Percentiles rank a stretch among this genome's conserved stretches.
phyloP scores from a whole-genome alignment of 2,797 vertebrate genomes.

The Manis pentadactyla region DNA sequence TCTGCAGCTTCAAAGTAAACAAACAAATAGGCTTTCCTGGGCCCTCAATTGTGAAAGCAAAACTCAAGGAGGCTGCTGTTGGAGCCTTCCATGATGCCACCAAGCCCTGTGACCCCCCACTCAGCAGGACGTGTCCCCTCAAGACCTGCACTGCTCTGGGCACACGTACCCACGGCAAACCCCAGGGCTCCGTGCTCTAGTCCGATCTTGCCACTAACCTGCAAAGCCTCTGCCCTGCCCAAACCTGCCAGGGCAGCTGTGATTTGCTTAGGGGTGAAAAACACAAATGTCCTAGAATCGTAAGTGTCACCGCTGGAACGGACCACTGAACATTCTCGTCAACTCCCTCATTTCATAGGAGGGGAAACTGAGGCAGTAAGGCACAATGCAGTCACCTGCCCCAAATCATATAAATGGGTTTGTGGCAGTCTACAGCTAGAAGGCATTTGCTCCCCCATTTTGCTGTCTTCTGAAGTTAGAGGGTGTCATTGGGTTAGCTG shows the following conservation, averaged over 20 bases:
- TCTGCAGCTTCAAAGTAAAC: not conserved
- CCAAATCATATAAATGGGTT: fast-evolving
- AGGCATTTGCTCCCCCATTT: not conserved
- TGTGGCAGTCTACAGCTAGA: not conserved
- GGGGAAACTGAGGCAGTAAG: not conserved
- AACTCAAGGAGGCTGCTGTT: not conserved
- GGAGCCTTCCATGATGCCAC: not conserved
- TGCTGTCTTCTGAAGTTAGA: not conserved
- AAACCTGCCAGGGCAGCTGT: not conserved
- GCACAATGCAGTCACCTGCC: not conserved
- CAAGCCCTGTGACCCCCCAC: not conserved
- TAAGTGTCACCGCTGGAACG: not conserved
- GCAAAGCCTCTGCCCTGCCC: not conserved
- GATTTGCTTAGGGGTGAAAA: not conserved
- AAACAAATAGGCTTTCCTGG: not conserved
- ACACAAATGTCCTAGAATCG: not conserved
- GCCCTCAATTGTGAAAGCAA: not conserved
- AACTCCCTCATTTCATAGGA: not conserved
- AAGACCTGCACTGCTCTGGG: not conserved
- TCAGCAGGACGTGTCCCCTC: not conserved
- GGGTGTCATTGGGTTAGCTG: not conserved
- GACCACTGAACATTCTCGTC: not conserved
- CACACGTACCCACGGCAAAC: no score
- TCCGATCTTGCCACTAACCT: not conserved
- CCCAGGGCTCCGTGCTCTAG: not conserved